Evolutionary conservation across 2,113 vertebrate genomes (phyloP), one percentile per base, ranked within the genome.

Genomic region (Mola mola): DNA sequence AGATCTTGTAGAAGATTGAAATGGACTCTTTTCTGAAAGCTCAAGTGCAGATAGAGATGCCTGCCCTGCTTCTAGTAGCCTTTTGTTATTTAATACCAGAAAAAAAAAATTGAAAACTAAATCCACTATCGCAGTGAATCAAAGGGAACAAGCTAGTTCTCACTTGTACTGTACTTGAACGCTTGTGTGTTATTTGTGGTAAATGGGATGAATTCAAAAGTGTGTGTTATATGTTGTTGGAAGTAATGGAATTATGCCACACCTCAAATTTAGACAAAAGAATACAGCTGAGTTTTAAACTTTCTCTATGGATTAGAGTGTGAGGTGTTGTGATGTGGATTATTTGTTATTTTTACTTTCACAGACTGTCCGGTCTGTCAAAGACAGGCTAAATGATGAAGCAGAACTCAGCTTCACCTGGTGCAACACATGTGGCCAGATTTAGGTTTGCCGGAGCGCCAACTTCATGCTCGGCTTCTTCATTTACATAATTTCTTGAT

Each of bases 91-190:
- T 34, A 36, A 67, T 36, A 58, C 26, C 19, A 20, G 36, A 25
- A 24, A 6, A 31, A 13, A 47, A 20, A 37, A n/a, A n/a, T 24
- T 55, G 34, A 33, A 42, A 62, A 41, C 4, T 24, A 38, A 48
- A 47, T 41, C 13, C 8, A 12, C 8, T 26, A 28, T n/a, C 33
- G 28, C 33, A 21, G 13, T 11, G 28, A 29, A 24, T n/a, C 17
- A 37, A 8, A 20, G 53, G 34, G n/a, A 43, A 44, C 20, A 43
- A 29, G 24, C 12, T 31, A 15, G 4, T 60, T 15, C n/a, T n/a
- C n/a, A n/a, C n/a, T n/a, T n/a, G n/a, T n/a, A n/a, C n/a, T n/a
- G n/a, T n/a, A n/a, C n/a, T n/a, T n/a, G n/a, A n/a, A n/a, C n/a
- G n/a, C n/a, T 36, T 3, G 2, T 0, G 2, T 20, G 8, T 24